phyloP scores from a whole-genome alignment of 2,888 invertebrate species.

The Eilema caniola region DNA sequence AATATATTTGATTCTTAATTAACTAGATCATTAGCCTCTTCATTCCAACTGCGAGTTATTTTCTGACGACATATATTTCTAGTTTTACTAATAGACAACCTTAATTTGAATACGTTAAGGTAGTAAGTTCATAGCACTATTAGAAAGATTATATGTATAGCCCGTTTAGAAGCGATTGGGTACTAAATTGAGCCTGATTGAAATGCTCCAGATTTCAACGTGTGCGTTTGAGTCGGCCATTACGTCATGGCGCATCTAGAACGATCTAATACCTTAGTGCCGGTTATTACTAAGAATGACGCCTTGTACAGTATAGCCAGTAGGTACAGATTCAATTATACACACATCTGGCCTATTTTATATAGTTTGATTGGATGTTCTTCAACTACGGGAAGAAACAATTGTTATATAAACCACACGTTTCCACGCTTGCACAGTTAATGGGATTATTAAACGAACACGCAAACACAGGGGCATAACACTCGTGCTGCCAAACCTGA shows the following conservation, averaged over 20 bases:
- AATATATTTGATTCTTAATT: constrained; percentile 24
- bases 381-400: neutral
- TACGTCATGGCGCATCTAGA: constrained; percentile 33
- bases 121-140: constrained; percentile 11
- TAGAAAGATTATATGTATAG: constrained; percentile 17
- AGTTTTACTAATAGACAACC: constrained; percentile 13
- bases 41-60: constrained; percentile 24
- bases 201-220: constrained; percentile 72
- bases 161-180: constrained; percentile 43
- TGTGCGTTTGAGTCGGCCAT: constrained; percentile 14
- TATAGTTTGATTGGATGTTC: neutral
- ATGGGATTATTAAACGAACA: neutral
- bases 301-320: constrained; percentile 5
- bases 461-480: no score
- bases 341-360: neutral
- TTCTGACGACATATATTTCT: constrained; percentile 13
- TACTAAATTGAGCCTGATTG: constrained; percentile 72
- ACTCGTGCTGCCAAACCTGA: no score
- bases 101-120: constrained; percentile 22
- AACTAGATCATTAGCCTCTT: constrained; percentile 29
- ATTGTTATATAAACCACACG: neutral
- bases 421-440: neutral
- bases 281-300: constrained; percentile 12
- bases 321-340: constrained; percentile 7
- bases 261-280: constrained; percentile 26